Evolutionary conservation across 2,113 vertebrate genomes (phyloP).

Genomic region (Nannospalax galili): DNA sequence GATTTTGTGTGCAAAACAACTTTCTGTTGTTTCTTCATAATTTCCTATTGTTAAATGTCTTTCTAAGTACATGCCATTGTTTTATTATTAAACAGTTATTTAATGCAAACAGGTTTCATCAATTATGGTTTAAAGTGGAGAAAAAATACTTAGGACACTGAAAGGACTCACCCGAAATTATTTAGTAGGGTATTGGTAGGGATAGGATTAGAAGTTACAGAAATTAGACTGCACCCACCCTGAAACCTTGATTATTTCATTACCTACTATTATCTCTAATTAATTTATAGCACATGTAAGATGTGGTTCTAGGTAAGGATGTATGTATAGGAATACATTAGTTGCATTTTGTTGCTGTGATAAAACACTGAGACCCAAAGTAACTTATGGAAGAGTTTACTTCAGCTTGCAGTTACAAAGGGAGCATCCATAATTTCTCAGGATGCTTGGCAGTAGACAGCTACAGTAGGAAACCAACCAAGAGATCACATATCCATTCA

Average conservation of each 20-base stretch:
- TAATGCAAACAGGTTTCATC: not conserved
- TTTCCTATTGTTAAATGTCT: not conserved
- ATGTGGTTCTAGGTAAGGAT: not conserved
- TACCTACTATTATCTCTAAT: not conserved
- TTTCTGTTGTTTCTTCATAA: not conserved
- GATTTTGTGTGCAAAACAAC: not conserved
- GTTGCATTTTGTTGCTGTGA: too few species aligned
- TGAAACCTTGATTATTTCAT: not conserved
- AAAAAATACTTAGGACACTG: not conserved
- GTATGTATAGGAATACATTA: not conserved
- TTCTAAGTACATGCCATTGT: constrained; percentile 29
- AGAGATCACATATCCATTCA: too few species aligned
- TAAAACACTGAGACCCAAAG: too few species aligned
- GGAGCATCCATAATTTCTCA: too few species aligned
- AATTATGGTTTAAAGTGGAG: not conserved
- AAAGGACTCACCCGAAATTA: not conserved
- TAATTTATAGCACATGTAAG: not conserved
- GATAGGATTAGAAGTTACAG: not conserved
- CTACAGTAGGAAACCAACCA: too few species aligned
- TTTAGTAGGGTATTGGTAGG: not conserved
- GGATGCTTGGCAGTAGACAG: too few species aligned
- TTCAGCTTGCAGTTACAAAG: too few species aligned
- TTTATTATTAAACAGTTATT: not conserved
- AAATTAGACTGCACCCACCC: not conserved
- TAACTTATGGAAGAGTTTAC: too few species aligned